These are phyloP conservation scores for Lepidocyrtoides sp. DNA, from an alignment of 2,888 invertebrate species.

Conservation along the genomic window DNA sequence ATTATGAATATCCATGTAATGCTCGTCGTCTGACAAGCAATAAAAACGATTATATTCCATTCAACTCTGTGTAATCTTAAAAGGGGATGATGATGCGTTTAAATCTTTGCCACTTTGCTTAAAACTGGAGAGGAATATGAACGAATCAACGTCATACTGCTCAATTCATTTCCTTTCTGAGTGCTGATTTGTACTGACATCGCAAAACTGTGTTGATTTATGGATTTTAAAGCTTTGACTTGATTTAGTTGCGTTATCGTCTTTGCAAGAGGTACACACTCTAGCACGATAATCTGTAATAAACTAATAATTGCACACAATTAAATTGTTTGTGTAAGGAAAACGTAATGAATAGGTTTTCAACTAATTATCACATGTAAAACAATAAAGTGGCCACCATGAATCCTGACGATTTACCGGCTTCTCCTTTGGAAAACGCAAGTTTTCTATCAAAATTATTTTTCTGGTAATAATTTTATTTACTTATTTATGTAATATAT, in stretches of 20 bases:
- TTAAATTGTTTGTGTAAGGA: not conserved
- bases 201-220: conserved; percentile 33
- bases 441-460: conserved; percentile 81
- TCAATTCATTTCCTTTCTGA: conserved; percentile 48
- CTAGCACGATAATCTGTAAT: too few species aligned
- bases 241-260: not conserved
- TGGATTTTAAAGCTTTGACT: conserved; percentile 16
- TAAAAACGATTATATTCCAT: not conserved
- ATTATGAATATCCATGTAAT: too few species aligned
- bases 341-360: not conserved
- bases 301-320: too few species aligned
- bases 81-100: conserved; percentile 18
- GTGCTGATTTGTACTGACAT: not conserved
- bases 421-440: conserved; percentile 79
- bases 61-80: conserved; percentile 42
- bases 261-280: not conserved
- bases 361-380: not conserved
- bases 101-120: not conserved
- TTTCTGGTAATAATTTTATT: conserved; percentile 76
- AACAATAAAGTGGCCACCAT: conserved; percentile 16
- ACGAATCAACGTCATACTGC: not conserved
- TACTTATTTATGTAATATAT: not conserved
- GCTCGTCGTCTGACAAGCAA: not conserved
- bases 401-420: conserved; percentile 76
- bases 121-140: conserved; percentile 1